Evolutionary conservation across 2,888 invertebrate species (phyloP), one percentile per base, ranked within the genome.

Genomic region (Anoplius nigerrimus): DNA sequence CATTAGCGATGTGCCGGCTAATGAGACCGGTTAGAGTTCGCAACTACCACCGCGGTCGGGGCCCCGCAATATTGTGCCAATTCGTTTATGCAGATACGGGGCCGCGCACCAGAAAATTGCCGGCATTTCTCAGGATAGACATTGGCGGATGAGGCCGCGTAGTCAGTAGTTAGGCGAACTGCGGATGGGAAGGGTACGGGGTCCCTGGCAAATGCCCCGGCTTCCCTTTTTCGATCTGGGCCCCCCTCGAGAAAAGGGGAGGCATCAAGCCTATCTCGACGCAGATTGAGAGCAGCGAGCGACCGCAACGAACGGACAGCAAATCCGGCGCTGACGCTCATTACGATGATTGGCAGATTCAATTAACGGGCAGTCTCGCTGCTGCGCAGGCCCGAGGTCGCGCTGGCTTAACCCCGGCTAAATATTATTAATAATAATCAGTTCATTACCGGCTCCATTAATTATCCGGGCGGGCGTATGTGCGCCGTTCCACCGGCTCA

Each of bases 291-390:
- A 74, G 77, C 75, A 76, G 74, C 74, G 76, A 73, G 72, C 75
- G 79, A 11, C 34, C 34, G 34, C 11, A 34, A n/a, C 64, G 79
- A 75, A 66, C 78, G 79, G 78, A 82, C 78, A 81, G 83, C 78
- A 80, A 81, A 81, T 81, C 82, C 75, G 75, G 76, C 78, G 91
- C 91, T 91, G 85, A 90, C 90, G 91, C 93, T 93, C 91, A 93
- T 93, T 93, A 93, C 92, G 91, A 91, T 93, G 93, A 93, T 93
- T 93, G 93, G 93, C 93, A 93, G 91, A 91, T 93, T 93, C 93
- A 93, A 93, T 93, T 93, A 93, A 93, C 89, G 83, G 77, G 79
- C 80, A 78, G 75, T 66, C 81, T 67, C 71, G 76, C 78, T 80
- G 80, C 81, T 78, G 80, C 80, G 71, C 82, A 79, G 84, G 48